A percentile compares a stretch with the other conserved stretches of the same genome.
phyloP scores from a whole-genome alignment of 2,888 invertebrate species.

The Chloroclysta siterata region DNA sequence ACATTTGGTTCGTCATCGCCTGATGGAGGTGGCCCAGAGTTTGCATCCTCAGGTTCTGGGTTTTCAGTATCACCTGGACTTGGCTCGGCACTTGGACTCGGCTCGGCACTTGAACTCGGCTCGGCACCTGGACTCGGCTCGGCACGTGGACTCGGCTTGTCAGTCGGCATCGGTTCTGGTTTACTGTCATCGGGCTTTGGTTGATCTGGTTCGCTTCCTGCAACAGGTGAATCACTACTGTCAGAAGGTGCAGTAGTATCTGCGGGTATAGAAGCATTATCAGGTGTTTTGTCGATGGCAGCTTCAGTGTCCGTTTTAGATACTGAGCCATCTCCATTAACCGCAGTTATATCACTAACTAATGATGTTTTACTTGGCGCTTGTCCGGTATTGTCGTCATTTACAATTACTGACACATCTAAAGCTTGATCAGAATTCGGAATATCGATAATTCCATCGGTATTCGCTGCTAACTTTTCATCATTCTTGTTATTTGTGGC shows the following conservation, averaged over 20 bases:
- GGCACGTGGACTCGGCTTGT: not conserved
- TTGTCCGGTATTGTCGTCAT: conserved; percentile 10
- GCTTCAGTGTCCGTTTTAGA: conserved; percentile 24
- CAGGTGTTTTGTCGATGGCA: conserved; percentile 3
- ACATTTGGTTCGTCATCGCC: not conserved
- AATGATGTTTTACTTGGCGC: conserved; percentile 9
- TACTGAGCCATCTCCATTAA: conserved; percentile 16
- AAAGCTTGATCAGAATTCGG: conserved; percentile 15
- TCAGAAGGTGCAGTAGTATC: conserved; percentile 14
- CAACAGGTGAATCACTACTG: conserved; percentile 24
- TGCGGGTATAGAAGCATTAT: not conserved
- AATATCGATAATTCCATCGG: conserved; percentile 19
- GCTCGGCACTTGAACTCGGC: too few species aligned
- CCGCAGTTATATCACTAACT: conserved; percentile 23
- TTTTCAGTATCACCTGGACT: conserved; percentile 10
- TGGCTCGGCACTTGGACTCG: not conserved
- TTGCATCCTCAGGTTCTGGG: not conserved
- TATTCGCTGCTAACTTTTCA: conserved; percentile 7
- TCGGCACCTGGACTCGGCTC: too few species aligned
- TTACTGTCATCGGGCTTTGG: not conserved
- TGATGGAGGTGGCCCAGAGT: not conserved
- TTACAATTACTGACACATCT: conserved; percentile 22
- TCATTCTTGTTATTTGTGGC: conserved; percentile 15
- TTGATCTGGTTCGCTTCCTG: conserved; percentile 13
- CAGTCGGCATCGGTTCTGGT: not conserved